Conservation (phyloP, 2,113 vertebrate species). For the Cepphus grylle region DNA sequence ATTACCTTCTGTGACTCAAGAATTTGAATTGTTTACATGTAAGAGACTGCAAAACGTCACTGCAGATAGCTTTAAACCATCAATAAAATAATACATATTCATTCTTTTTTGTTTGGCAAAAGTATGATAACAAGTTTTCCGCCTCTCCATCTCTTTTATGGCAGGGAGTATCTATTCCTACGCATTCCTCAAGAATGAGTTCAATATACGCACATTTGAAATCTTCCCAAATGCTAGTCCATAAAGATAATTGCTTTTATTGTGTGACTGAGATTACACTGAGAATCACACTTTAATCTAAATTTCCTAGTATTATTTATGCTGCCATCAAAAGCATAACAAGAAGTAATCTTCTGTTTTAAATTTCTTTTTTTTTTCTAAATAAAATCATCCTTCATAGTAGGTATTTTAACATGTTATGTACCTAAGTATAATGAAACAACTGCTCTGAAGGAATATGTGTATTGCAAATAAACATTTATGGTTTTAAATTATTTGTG, state of each 20-base stretch:
- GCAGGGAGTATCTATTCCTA: not conserved
- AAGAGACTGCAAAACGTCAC: not conserved
- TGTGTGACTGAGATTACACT: not conserved
- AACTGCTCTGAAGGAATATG: not conserved
- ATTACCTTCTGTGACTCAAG: not conserved
- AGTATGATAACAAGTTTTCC: not conserved
- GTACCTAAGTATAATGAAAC: not conserved
- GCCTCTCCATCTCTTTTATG: not conserved
- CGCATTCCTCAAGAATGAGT: not conserved
- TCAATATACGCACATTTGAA: not conserved
- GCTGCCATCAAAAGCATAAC: not conserved
- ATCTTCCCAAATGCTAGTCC: not conserved
- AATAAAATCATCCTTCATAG: not conserved
- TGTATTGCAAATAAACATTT: not conserved
- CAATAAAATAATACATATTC: not conserved
- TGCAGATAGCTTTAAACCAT: not conserved
- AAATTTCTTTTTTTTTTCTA: not conserved
- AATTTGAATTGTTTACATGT: not conserved
- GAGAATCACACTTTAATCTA: not conserved
- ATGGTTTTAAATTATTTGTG: not conserved
- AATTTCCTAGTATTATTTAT: not conserved
- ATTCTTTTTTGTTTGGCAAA: not conserved
- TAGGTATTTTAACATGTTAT: not conserved
- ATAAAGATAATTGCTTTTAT: not conserved
- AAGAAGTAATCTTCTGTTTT: not conserved